Base-by-base conservation (phyloP, 1,140 invertebrate genomes). In the Octopus sinensis region DNA sequence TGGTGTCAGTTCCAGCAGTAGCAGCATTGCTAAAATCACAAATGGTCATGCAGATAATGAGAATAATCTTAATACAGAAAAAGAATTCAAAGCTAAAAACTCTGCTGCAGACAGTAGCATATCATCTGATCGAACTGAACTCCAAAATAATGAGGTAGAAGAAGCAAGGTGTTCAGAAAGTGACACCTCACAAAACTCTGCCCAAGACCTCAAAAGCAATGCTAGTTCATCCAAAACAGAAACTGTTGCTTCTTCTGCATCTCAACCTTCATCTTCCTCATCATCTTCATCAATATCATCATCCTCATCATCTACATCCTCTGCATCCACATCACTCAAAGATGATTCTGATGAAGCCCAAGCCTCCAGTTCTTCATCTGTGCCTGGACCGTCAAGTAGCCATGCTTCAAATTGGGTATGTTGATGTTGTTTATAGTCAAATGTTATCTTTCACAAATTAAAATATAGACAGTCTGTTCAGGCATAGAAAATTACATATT, bases 31-130 rank as follows among this genome's bases (percentile, higher is more conserved):
- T 10, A 87, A 86, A 68, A 71, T 89, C 12, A 85, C 86, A 13
- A 90, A 88, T 81, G 89, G 88, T 54, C 84, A 88, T 78, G 85
- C 87, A 43, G 89, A 88, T 76, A 88, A 88, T 85, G 88, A 88
- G 79, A 89, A 88, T 84, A 88, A 88, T 83, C 77, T 87, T 43
- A 88, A 88, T 82, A 86, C 82, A 80, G 88, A 88, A 80, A 88
- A 87, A 81, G 88, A 88, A 80, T 76, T 85, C 53, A 81, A 83
- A 17, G 85, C 83, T 62, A 82, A 83, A 23, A 84, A 92, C 82
- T 92, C 93, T 83, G 90, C 91, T 71, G 90, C 76, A 6, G 80
- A 83, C 13, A 79, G 79, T 13, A 81, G 83, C 76, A 79, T 51
- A 53, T 77, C 83, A n/a, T 84, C 84, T 56, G 85, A 87, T 73